phyloP scores from a whole-genome alignment of 2,888 invertebrate species.

The Orthosia incerta region DNA sequence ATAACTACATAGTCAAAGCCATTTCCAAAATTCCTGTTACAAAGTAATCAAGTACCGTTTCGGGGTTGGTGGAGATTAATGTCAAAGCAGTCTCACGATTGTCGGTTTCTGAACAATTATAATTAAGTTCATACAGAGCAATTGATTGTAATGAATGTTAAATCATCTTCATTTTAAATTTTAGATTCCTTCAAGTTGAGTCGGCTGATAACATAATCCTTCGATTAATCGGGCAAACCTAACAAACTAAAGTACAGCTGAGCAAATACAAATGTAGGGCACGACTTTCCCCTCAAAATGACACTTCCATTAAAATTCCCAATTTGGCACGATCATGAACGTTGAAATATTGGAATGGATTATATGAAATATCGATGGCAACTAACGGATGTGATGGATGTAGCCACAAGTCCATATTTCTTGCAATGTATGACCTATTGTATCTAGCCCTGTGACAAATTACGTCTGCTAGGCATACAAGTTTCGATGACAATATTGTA shows the following conservation, averaged over 20 bases:
- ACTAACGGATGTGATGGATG: slow-evolving; percentile 66
- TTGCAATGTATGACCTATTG: slow-evolving; percentile 81
- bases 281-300: slow-evolving; percentile 29
- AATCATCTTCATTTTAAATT: neutral
- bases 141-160: neutral
- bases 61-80: slow-evolving; percentile 16
- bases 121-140: neutral
- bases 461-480: slow-evolving; percentile 69
- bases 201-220: slow-evolving; percentile 1
- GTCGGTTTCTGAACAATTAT: neutral
- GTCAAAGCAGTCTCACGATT: neutral
- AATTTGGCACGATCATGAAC: slow-evolving; percentile 50
- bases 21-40: slow-evolving; percentile 46
- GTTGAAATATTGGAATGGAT: slow-evolving; percentile 61
- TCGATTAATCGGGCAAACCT: neutral
- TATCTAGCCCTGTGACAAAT: slow-evolving; percentile 80
- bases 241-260: slow-evolving; percentile 10
- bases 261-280: slow-evolving; percentile 19
- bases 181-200: neutral
- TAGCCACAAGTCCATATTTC: slow-evolving; percentile 79
- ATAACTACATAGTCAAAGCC: slow-evolving; percentile 29
- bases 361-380: slow-evolving; percentile 63
- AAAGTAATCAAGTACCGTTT: slow-evolving; percentile 43
- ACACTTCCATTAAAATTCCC: slow-evolving; percentile 50
- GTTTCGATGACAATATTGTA: slow-evolving; percentile 71